Evolutionary conservation across 2,888 invertebrate genomes (phyloP), one percentile per base, ranked within the genome.

Genomic region (Cynaeus angustus): DNA sequence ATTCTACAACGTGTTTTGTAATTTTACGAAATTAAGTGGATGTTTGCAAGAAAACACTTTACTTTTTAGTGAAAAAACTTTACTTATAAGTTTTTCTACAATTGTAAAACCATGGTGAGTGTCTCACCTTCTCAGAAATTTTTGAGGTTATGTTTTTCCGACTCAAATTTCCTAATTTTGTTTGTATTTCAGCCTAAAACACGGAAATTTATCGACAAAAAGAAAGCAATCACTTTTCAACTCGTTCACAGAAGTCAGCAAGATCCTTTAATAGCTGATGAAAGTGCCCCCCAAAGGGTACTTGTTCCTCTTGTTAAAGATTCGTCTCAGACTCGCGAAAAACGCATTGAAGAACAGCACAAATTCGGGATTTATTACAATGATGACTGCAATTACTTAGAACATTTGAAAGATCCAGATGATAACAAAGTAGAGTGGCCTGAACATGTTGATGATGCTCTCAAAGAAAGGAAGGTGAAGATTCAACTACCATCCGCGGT

Each of bases 331-430:
- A 73, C 78, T 30, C 86, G 81, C 2, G 80, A 87, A 1, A 91
- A 91, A 75, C 87, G 89, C 0, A 88, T 86, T 73, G 91, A 93
- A 73, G 92, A 94, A 76, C 93, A 94, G 79, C 86, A 88, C 10
- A 96, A 97, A 83, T 97, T 90, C 88, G 98, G 98, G 0, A 91
- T 99, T 70, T 95, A 92, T 82, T 98, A 91, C 83, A 97, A 98
- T 79, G 98, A 99, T 85, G 96, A 97, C 77, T 98, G 97, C 84
- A 92, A 99, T 83, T 99, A 99, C 82, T 85, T 98, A 74, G 95
- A 98, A 83, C 97, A 99, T 88, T 88, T 99, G 66, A 90, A 90
- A 77, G 91, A 92, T 72, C 87, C 88, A 0, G 85, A 85, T 75
- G 87, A 88, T 74, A 85, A 89, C 71, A 86, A 87, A 0, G 82